These are phyloP conservation scores for Meles meles DNA, from an alignment of 2,113 vertebrate genomes.

Conservation along the genomic window DNA sequence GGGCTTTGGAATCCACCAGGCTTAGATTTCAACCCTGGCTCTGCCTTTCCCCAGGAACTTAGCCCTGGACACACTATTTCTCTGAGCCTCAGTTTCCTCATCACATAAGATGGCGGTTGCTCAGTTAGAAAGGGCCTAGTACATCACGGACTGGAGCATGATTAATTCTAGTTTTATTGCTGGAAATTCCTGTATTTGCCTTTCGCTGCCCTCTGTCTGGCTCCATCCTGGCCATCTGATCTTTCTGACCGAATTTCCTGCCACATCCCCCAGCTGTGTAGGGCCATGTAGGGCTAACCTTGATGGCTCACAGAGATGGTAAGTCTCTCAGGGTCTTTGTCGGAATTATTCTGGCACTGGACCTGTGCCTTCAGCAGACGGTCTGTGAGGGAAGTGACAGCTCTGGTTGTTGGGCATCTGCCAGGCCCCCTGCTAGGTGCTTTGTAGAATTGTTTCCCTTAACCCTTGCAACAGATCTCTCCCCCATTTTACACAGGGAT, in stretches of 20 bases:
- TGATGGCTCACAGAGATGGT: not conserved
- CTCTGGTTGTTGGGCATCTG: not conserved
- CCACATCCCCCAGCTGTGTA: rapidly evolving
- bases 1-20: not conserved
- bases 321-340: not conserved
- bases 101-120: not conserved
- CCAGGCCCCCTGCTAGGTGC: not conserved
- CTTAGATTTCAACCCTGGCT: not conserved
- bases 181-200: not conserved
- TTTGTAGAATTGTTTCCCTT: not conserved
- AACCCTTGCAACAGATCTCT: not conserved
- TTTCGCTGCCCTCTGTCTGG: not conserved
- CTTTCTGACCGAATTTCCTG: not conserved
- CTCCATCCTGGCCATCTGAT: not conserved
- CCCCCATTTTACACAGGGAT: not conserved
- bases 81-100: not conserved
- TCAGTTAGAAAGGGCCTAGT: not conserved
- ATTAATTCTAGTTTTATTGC: not conserved
- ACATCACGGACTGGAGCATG: too few relatives aligned
- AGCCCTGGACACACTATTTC: not conserved
- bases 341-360: not conserved
- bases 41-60: not conserved
- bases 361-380: not conserved
- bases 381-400: not conserved
- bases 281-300: not conserved